Evolutionary conservation across 2,888 invertebrate species (phyloP).

Genomic region (Heliconius erato): DNA sequence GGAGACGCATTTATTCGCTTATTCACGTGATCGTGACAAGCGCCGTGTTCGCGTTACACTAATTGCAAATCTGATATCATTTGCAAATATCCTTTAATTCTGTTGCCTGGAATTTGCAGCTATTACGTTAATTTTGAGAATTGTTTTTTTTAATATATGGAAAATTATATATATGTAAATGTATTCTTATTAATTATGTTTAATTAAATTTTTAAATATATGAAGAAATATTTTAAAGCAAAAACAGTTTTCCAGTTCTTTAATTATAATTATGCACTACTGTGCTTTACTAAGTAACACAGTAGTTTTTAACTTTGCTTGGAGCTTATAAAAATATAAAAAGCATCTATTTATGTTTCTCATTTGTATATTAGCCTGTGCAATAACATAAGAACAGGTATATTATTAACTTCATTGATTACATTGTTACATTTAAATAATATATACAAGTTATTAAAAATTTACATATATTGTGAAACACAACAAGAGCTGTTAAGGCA

Average conservation of each 20-base stretch:
- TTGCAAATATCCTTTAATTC: constrained; percentile 23
- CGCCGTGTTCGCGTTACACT: constrained; percentile 33
- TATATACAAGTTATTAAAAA: too few species aligned
- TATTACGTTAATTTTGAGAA: background rate
- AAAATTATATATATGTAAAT: background rate
- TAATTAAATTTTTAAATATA: background rate
- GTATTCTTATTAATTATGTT: background rate
- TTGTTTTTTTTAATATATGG: background rate
- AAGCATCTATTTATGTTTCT: too few species aligned
- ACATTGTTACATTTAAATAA: too few species aligned
- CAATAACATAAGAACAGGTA: too few species aligned
- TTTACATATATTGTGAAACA: too few species aligned
- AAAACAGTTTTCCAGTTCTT: background rate
- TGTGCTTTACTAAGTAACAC: background rate
- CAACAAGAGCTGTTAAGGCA: too few species aligned
- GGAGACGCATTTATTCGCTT: constrained; percentile 34
- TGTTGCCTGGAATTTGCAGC: background rate
- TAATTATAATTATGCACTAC: background rate
- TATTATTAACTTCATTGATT: too few species aligned
- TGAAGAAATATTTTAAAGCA: background rate
- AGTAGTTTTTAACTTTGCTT: background rate
- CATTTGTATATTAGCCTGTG: too few species aligned
- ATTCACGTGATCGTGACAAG: constrained; percentile 35
- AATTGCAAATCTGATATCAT: constrained; percentile 37
- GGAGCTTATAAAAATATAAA: background rate